Conservation (phyloP, 2,797 vertebrate species). For the Sus cebifrons region DNA sequence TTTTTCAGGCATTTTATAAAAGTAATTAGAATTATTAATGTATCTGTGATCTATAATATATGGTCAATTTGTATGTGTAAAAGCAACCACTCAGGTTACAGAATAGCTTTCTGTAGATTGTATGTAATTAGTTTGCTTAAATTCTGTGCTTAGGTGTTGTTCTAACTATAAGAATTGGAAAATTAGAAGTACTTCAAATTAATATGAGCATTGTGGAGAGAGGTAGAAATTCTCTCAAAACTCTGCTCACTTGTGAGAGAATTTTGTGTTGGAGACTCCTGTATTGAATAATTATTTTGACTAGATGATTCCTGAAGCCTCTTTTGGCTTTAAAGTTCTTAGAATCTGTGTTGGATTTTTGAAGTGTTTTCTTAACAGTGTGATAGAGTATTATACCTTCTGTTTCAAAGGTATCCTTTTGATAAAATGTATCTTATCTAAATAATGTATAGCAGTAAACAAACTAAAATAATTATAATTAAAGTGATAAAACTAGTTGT, state of each 20-base stretch:
- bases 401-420: constrained; percentile 27
- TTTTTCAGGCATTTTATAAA: constrained; percentile 52
- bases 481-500: constrained; percentile 61
- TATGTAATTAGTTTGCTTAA: constrained; percentile 56
- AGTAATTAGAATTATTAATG: constrained; percentile 44
- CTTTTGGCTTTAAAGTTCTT: constrained; percentile 35
- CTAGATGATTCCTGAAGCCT: neutral
- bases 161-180: constrained; percentile 20
- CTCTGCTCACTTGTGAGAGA: constrained; percentile 29
- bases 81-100: constrained; percentile 36
- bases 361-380: constrained; percentile 41
- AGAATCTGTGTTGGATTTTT: constrained; percentile 50
- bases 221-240: constrained; percentile 45
- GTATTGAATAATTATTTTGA: neutral
- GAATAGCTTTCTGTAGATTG: neutral
- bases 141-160: neutral
- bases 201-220: neutral
- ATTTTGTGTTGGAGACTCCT: neutral
- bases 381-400: constrained; percentile 37
- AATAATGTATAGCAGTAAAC: constrained; percentile 19
- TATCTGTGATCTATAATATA: neutral
- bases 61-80: constrained; percentile 20
- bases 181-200: constrained; percentile 40
- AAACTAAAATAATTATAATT: constrained; percentile 46
- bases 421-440: constrained; percentile 33